Evolutionary conservation across 2,888 invertebrate species (phyloP), one percentile per base, ranked within the genome.

Genomic region (Scaptodrosophila latifasciaeformis): DNA sequence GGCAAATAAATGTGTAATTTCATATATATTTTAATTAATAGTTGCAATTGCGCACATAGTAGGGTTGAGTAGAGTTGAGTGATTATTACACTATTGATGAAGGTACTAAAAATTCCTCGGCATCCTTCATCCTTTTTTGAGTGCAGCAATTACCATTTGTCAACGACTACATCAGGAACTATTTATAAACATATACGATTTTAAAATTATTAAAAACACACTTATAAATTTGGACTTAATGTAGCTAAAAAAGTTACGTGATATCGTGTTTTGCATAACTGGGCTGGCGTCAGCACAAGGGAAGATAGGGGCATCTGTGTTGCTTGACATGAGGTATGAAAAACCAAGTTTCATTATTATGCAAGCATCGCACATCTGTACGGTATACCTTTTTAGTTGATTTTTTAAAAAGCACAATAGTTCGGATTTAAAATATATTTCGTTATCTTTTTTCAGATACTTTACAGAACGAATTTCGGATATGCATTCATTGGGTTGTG

Each of bases 141-240:
- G n/a, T n/a, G n/a, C n/a, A n/a, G n/a, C 47, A 34, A 45, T 67
- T 82, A 82, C 91, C 91, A 91, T 89, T 89, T 91, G 89, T 90
- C 90, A 88, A 90, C 85, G 88, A 92, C 91, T 88, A 87, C 88
- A 86, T 92, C 92, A 88, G 90, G 90, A 90, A 89, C 92, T 92
- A 91, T 85, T 91, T 49, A 50, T 24, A 50, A 21, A 40, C 10
- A 40, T 51, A 31, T 10, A 10, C 9, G 17, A 51, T 50, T 54
- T 30, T 56, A 44, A 74, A 45, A 60, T 54, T 60, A 62, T 52
- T 76, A 64, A 45, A 55, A 62, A 44, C 17, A 7, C 9, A 50
- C 37, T 40, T 47, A 19, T 19, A 18, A 10, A 18, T 10, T 34
- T 15, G 13, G 24, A 30, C 19, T 24, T 39, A 53, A 31, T 49